These are phyloP conservation scores for sheep (Ovis aries) DNA, from an alignment of 2,113 vertebrate genomes.

Conservation along the genomic window ARS-UI_Ramb_v3.0 NC_056055.1:37135001-37135500, in stretches of 20 bases:
- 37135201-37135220: not conserved
- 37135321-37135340: not conserved
- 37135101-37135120: not conserved
- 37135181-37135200: not conserved
- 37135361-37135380: not conserved
- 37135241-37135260: not conserved
- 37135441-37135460: not conserved
- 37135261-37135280: not conserved
- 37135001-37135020: not conserved
- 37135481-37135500: conserved; percentile 6
- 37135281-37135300: not conserved
- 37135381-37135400: not conserved
- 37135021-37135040: not conserved
- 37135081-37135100: not conserved
- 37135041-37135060: not conserved
- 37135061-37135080: not conserved
- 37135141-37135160: not conserved
- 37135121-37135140: not conserved
- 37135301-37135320: not conserved
- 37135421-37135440: not conserved
- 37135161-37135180: not conserved
- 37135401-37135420: conserved; percentile 26
- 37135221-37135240: conserved; percentile 10
- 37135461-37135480: not conserved
- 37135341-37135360: not conserved